Conservation (phyloP, 1,140 invertebrate genomes). For the Drosophila virilis region DNA sequence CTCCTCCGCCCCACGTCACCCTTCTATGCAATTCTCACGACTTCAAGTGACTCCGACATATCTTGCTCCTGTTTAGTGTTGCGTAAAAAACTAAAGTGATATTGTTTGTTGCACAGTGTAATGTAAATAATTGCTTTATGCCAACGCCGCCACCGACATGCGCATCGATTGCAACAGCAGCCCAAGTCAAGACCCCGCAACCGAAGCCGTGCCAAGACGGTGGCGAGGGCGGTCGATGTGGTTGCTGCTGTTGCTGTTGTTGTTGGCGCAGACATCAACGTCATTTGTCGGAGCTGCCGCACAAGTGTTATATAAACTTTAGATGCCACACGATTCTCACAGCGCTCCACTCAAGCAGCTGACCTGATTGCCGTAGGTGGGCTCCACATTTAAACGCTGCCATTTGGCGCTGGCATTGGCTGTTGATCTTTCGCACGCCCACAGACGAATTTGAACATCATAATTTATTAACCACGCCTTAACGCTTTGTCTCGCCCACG, state of each 20-base stretch:
- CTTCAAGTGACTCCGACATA: neutral
- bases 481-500: constrained; percentile 27
- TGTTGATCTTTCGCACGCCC: constrained; percentile 43
- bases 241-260: constrained; percentile 32
- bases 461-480: constrained; percentile 56
- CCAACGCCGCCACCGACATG: constrained; percentile 30
- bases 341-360: constrained; percentile 46
- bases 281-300: constrained; percentile 46
- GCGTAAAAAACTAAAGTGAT: neutral
- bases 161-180: constrained; percentile 65
- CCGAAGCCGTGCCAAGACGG: neutral
- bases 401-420: constrained; percentile 48
- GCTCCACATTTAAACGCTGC: constrained; percentile 38
- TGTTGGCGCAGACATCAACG: constrained; percentile 26
- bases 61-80: neutral
- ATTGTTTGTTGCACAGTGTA: constrained; percentile 49
- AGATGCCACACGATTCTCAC: constrained; percentile 80
- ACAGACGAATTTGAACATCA: constrained; percentile 3
- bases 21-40: constrained; percentile 2
- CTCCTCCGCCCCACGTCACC: neutral
- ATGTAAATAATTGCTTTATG: constrained; percentile 38
- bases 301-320: constrained; percentile 76
- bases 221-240: neutral
- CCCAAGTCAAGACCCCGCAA: constrained; percentile 23
- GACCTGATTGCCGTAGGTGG: constrained; percentile 14